Evolutionary conservation across 2,113 vertebrate genomes (phyloP).

Genomic region (Phaetusa simplex): DNA sequence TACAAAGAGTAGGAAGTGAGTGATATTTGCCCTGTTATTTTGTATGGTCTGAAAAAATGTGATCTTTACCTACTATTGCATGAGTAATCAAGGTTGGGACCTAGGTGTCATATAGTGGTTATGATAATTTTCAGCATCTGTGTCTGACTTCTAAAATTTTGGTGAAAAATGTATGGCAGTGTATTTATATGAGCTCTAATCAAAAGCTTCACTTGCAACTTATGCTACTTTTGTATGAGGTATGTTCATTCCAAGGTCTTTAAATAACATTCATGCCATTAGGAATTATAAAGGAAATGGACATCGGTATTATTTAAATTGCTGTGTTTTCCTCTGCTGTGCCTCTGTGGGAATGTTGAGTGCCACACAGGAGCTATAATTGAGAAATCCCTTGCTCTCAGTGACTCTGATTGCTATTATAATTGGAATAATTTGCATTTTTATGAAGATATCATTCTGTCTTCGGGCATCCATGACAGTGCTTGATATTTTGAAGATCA

Average conservation of each 20-base stretch:
- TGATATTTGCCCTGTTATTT: not conserved
- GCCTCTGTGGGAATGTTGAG: conserved; percentile 8
- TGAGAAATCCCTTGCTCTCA: conserved; percentile 31
- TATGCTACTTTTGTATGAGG: not conserved
- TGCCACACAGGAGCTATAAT: conserved; percentile 11
- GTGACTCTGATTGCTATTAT: conserved; percentile 28
- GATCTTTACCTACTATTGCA: not conserved
- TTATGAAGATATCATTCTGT: conserved; percentile 41
- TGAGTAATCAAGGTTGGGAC: not conserved
- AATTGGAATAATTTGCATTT: conserved; percentile 49
- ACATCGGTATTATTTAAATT: conserved; percentile 1
- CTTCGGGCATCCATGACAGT: conserved; percentile 3
- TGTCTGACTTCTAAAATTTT: not conserved
- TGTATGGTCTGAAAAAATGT: not conserved
- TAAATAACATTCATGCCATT: conserved; percentile 14
- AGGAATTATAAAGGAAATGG: conserved; percentile 3
- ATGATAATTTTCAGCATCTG: not conserved
- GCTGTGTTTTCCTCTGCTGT: not conserved
- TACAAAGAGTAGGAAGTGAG: not conserved
- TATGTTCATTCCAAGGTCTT: not conserved
- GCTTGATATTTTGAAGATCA: conserved; percentile 18
- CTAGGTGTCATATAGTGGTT: not conserved
- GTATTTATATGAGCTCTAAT: not conserved
- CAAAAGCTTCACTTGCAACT: not conserved
- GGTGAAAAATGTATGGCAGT: not conserved